Evolutionary conservation across 1,140 invertebrate species (phyloP).

Genomic region (Drosophila saltans): DNA sequence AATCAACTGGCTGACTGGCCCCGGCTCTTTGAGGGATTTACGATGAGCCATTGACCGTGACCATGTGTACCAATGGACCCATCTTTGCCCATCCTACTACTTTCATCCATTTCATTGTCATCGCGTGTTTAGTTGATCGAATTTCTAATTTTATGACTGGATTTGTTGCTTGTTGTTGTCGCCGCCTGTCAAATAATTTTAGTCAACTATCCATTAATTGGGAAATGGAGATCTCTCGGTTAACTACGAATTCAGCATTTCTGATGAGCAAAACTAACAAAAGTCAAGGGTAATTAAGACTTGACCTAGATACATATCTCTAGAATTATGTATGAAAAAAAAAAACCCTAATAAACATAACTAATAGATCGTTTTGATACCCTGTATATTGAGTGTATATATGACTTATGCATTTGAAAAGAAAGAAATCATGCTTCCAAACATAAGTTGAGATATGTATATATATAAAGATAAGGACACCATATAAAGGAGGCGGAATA

Average conservation of each 20-base stretch:
- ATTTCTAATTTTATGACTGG: conserved; percentile 10
- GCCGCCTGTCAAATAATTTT: neutral
- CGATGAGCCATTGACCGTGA: conserved; percentile 24
- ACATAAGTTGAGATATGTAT: no score
- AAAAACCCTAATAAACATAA: no score
- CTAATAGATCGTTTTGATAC: no score
- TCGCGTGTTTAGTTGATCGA: conserved; percentile 7
- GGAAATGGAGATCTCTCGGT: neutral
- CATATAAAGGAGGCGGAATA: no score
- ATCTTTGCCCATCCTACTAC: neutral
- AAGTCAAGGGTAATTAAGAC: neutral
- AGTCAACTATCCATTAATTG: conserved; percentile 1
- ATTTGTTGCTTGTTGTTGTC: neutral
- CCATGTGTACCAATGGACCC: neutral
- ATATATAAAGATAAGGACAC: no score
- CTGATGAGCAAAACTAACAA: neutral
- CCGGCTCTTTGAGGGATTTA: conserved; percentile 29
- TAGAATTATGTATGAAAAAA: no score
- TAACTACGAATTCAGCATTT: neutral
- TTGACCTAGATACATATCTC: neutral
- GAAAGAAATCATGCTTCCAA: no score
- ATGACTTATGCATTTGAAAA: no score
- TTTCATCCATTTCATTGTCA: neutral
- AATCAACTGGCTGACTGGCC: conserved; percentile 54
- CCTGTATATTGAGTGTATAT: no score